These are phyloP conservation scores for Pammene fasciana DNA, from an alignment of 2,888 invertebrate genomes.

Conservation along the genomic window DNA sequence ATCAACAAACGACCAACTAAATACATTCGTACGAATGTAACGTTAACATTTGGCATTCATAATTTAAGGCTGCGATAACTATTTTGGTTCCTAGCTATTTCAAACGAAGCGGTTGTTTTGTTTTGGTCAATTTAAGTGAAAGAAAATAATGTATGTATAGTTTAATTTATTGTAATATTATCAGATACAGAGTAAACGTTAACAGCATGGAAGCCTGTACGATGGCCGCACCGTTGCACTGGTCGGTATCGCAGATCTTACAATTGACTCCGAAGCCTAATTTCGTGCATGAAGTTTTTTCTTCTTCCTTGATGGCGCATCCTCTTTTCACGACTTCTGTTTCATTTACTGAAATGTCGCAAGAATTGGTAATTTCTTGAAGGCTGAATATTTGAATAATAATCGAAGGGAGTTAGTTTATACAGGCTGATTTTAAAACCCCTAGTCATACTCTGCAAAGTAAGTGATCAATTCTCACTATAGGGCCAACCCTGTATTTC, in stretches of 20 bases:
- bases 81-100: too few relatives aligned
- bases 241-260: constrained; percentile 15
- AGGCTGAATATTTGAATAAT: not conserved
- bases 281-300: not conserved
- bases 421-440: too few relatives aligned
- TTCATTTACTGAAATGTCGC: constrained; percentile 21
- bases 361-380: not conserved
- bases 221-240: constrained; percentile 22
- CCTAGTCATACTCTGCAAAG: too few relatives aligned
- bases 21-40: too few relatives aligned
- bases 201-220: constrained; percentile 2
- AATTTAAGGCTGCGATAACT: too few relatives aligned
- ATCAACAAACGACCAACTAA: too few relatives aligned
- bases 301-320: constrained; percentile 19
- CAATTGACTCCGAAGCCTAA: constrained; percentile 20
- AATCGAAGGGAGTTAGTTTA: not conserved
- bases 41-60: too few relatives aligned
- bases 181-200: constrained; percentile 1
- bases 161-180: not conserved
- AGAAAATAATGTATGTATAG: constrained; percentile 4
- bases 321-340: constrained; percentile 28
- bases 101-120: too few relatives aligned
- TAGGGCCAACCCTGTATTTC: too few relatives aligned
- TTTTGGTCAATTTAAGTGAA: not conserved
- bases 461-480: too few relatives aligned